A percentile compares a stretch with the other conserved stretches of the same genome.
Evolutionary conservation across 2,113 vertebrate species (phyloP).

Genomic region (Hemiprocne comata): DNA sequence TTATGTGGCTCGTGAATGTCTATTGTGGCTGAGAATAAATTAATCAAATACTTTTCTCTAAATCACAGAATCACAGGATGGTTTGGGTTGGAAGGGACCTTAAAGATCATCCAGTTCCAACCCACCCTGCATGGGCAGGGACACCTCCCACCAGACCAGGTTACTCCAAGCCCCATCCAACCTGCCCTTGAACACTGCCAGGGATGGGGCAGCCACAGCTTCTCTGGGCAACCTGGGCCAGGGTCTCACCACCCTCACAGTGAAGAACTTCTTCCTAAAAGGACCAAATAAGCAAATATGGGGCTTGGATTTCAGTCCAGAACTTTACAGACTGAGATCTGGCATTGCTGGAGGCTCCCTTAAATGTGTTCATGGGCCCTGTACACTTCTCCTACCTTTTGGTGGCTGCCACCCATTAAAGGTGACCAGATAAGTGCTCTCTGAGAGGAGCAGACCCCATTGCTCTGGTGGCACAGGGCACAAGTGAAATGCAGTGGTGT

Average conservation of each 20-base stretch:
- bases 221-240: no score
- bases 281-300: not conserved
- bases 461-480: not conserved
- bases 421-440: not conserved
- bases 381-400: not conserved
- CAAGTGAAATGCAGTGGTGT: fast-evolving
- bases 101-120: no score
- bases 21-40: not conserved
- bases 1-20: not conserved
- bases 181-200: no score
- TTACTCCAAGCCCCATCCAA: no score
- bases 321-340: not conserved
- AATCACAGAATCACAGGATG: not conserved
- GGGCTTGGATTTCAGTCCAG: not conserved
- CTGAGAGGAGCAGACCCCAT: not conserved
- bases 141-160: no score
- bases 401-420: not conserved
- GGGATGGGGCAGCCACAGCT: no score
- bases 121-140: no score
- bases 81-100: no score
- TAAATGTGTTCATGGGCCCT: fast-evolving
- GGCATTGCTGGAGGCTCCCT: fast-evolving
- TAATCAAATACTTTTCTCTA: not conserved
- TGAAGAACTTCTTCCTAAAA: no score
- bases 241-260: no score